Evolutionary conservation across 1,140 invertebrate genomes (phyloP).

Genomic region (Panulirus ornatus): DNA sequence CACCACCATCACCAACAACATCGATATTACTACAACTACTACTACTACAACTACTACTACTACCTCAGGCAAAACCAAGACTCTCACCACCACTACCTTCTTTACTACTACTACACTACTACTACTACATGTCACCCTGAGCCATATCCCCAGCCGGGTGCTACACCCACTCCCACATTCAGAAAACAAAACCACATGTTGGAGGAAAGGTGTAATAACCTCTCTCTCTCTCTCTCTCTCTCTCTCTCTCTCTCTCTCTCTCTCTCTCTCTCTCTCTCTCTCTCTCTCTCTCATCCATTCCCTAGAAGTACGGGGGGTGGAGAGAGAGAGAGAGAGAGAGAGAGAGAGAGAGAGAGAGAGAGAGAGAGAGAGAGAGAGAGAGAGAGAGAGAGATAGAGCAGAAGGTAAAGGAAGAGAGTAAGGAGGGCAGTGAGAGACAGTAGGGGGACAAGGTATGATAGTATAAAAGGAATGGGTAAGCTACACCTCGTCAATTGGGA

Average conservation of each 20-base stretch:
- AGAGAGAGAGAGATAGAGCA: not conserved
- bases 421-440: not conserved
- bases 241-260: not conserved
- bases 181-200: too few relatives aligned
- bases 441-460: not conserved
- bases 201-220: not conserved
- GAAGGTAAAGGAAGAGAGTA: not conserved
- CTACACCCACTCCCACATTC: too few relatives aligned
- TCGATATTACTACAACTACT: not conserved
- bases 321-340: not conserved
- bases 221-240: not conserved
- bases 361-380: not conserved
- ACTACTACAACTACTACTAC: not conserved
- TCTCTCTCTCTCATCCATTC: not conserved
- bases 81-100: too few relatives aligned
- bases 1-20: not conserved
- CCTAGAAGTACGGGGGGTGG: not conserved
- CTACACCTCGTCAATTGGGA: too few relatives aligned
- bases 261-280: not conserved
- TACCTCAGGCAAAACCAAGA: not conserved
- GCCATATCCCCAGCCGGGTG: not conserved
- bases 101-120: not conserved
- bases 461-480: not conserved
- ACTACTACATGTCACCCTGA: too few relatives aligned
- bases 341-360: conserved; percentile 5